Base-by-base conservation (phyloP, 1,140 invertebrate genomes). In the Lepidurus packardi region DNA sequence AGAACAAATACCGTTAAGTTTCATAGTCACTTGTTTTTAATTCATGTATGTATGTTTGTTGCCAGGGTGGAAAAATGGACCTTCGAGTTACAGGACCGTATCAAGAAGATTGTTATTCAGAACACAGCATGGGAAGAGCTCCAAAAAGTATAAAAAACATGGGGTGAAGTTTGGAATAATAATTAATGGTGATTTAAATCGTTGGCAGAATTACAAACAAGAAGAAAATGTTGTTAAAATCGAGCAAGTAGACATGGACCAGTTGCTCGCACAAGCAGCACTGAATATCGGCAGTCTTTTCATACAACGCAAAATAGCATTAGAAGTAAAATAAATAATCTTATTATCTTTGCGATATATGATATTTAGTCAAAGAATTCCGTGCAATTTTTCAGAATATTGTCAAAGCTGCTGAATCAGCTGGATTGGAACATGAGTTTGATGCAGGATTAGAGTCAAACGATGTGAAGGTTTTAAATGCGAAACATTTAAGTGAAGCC, bases 401-500 rank as follows among this genome's bases (percentile, higher is more conserved):
- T 10, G 44, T 65, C 21, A 47, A n/a, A 34, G 65, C 10, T 34
- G 76, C 76, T 45, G 76, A 77, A 47, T 43, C 24, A 77, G 10
- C 65, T 45, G 76, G 44, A 44, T 10, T 77, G 76, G 76, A 25
- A 6, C 76, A 77, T 45, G 16, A 25, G 34, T 77, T 53, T 42
- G 76, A 77, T 13, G 41, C 45, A 25, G 44, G 65, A 21, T 65
- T 65, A 7, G 44, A 77, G 34, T 47, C 43, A 6, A 77, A 77
- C 53, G 44, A 77, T 16, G 76, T 77, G 76, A 45, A 77, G 16
- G 45, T 45, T 8, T 53, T 77, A 13, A 77, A 77, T 65, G 45
- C 44, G 7, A 77, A 77, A 42, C 44, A 77, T 34, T 77, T 45
- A 45, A 65, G 65, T 21, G 76, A 77, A 41, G 53, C 76, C 76